A percentile compares a stretch with the other conserved stretches of the same genome.
Evolutionary conservation across 2,888 invertebrate species (phyloP).

Genomic region (Urechis unicinctus): DNA sequence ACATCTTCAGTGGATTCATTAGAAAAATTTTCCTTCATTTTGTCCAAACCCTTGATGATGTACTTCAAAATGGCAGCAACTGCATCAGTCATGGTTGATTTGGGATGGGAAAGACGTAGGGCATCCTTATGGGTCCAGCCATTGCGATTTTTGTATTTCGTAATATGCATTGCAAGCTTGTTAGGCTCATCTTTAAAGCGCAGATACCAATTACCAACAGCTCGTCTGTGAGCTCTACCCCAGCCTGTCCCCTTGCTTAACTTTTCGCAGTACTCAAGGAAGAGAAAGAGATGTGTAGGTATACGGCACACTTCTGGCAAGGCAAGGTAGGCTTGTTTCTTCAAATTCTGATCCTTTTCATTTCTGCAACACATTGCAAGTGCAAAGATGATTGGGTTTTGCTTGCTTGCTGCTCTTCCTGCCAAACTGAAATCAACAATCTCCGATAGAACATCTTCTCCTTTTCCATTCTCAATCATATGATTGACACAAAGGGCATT

Average conservation of each 20-base stretch:
- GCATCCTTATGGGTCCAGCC: constrained; percentile 70
- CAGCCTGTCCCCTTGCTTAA: constrained; percentile 53
- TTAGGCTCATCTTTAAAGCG: constrained; percentile 49
- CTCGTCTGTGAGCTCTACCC: constrained; percentile 63
- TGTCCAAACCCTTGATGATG: constrained; percentile 27
- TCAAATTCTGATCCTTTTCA: constrained; percentile 46
- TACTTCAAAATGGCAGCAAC: constrained; percentile 25
- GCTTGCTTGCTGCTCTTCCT: constrained; percentile 51
- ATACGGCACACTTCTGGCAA: constrained; percentile 58
- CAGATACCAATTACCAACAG: constrained; percentile 63
- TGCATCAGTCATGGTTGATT: constrained; percentile 20
- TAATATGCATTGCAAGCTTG: constrained; percentile 61
- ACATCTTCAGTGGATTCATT: constrained; percentile 3
- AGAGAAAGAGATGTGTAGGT: constrained; percentile 62
- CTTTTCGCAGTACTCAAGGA: constrained; percentile 58
- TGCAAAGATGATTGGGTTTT: constrained; percentile 57
- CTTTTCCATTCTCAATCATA: constrained; percentile 39
- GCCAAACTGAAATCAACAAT: constrained; percentile 37
- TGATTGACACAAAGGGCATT: constrained; percentile 36
- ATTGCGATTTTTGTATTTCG: constrained; percentile 60
- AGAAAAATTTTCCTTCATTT: constrained; percentile 19
- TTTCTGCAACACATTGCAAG: constrained; percentile 59
- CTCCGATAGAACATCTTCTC: constrained; percentile 37
- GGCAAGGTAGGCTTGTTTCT: constrained; percentile 56
- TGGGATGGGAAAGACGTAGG: constrained; percentile 48